These are phyloP conservation scores for Crenuchus spilurus DNA, from an alignment of 2,797 vertebrate genomes.

Conservation along the genomic window DNA sequence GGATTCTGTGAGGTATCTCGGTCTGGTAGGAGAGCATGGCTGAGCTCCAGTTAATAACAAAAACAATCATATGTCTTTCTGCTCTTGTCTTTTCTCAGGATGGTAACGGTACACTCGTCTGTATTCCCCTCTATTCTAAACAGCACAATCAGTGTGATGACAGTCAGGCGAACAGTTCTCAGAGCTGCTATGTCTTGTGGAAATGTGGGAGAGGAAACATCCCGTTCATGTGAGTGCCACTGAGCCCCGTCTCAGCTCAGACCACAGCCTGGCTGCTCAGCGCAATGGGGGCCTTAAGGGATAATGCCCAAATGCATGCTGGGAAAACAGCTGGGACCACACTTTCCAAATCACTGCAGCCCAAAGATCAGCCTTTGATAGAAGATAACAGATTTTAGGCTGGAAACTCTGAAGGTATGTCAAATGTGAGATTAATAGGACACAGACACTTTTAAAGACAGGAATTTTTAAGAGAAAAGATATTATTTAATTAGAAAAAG, in stretches of 20 bases:
- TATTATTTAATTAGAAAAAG: too few relatives aligned
- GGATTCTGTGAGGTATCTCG: neutral
- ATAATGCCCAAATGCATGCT: slow-evolving; percentile 64
- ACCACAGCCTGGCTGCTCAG: slow-evolving; percentile 58
- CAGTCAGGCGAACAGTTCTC: neutral
- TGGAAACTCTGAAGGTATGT: neutral
- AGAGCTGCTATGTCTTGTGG: slow-evolving; percentile 22
- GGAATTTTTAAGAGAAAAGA: neutral
- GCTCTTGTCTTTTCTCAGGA: slow-evolving; percentile 1
- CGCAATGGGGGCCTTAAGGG: slow-evolving; percentile 57
- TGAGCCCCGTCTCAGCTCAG: slow-evolving; percentile 33
- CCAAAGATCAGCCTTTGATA: slow-evolving; percentile 2
- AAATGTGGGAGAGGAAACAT: slow-evolving; percentile 38
- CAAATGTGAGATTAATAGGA: neutral
- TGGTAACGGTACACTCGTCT: neutral
- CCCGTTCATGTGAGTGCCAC: slow-evolving; percentile 32
- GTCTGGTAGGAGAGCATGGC: neutral
- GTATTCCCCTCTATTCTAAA: neutral
- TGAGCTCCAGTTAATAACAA: neutral
- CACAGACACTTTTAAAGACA: neutral
- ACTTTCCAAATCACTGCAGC: slow-evolving; percentile 6
- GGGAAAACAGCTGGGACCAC: slow-evolving; percentile 58
- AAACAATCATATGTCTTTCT: neutral
- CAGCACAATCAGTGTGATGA: neutral
- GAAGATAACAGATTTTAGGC: neutral